These are phyloP conservation scores for Myopa testacea DNA, from an alignment of 2,888 invertebrate genomes.

Conservation along the genomic window DNA sequence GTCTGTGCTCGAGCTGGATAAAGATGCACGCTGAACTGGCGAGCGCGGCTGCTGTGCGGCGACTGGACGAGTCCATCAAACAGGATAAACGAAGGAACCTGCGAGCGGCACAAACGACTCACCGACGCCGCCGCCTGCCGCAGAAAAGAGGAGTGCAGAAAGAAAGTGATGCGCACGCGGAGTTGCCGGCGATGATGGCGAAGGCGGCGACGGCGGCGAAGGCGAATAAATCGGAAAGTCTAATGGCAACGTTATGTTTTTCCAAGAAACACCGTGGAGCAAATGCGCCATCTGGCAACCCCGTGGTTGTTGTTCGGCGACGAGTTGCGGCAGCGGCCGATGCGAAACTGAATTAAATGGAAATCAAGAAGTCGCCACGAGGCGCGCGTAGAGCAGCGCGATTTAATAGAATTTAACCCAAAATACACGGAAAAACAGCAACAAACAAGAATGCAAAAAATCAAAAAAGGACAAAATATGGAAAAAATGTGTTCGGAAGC, in stretches of 20 bases:
- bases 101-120: conserved; percentile 37
- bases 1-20: conserved; percentile 4
- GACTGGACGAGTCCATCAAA: conserved; percentile 63
- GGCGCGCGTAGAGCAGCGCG: conserved; percentile 21
- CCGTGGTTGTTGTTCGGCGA: not conserved
- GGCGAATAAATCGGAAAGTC: conserved; percentile 18
- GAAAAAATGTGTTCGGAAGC: not conserved
- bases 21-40: conserved; percentile 55
- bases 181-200: conserved; percentile 44
- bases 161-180: conserved; percentile 44
- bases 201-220: not conserved
- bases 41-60: conserved; percentile 65
- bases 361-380: conserved; percentile 40
- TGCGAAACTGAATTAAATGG: conserved; percentile 41
- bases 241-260: conserved; percentile 1
- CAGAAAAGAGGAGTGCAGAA: conserved; percentile 13
- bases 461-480: conserved; percentile 16
- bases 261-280: conserved; percentile 15
- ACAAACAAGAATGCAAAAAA: conserved; percentile 26
- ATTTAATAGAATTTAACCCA: conserved; percentile 19
- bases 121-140: not conserved
- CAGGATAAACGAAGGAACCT: conserved; percentile 68
- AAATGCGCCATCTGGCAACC: not conserved
- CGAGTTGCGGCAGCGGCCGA: conserved; percentile 37
- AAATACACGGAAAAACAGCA: conserved; percentile 4